These are phyloP conservation scores for Apamea anceps DNA, from an alignment of 2,888 invertebrate species.

Conservation along the genomic window DNA sequence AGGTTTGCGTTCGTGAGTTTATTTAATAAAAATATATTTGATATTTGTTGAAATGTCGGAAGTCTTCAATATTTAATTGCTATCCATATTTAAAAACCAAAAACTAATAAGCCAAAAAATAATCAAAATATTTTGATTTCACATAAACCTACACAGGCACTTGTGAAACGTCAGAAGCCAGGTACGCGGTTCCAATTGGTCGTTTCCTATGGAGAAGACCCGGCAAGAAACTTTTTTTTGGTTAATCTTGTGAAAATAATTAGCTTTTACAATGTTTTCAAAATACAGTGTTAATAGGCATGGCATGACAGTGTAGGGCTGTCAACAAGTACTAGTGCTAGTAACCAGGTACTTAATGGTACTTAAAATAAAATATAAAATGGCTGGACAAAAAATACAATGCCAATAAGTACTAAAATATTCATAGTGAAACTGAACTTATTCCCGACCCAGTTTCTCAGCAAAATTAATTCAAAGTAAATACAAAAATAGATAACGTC, in stretches of 20 bases:
- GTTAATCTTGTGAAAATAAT: background rate
- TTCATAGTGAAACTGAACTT: slow-evolving; percentile 34
- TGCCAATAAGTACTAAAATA: slow-evolving; percentile 5
- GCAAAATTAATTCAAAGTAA: slow-evolving; percentile 59
- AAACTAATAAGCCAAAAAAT: too few species aligned
- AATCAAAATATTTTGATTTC: background rate
- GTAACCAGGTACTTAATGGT: background rate
- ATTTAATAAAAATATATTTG: background rate
- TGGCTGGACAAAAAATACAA: background rate
- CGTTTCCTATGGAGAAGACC: background rate
- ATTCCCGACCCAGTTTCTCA: slow-evolving; percentile 22
- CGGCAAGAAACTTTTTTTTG: background rate
- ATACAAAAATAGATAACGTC: slow-evolving; percentile 63
- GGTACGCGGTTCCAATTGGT: background rate
- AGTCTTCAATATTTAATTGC: background rate
- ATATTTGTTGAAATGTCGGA: background rate
- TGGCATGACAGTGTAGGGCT: background rate
- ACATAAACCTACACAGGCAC: background rate
- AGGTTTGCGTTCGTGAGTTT: background rate
- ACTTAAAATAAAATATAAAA: background rate
- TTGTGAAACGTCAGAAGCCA: background rate
- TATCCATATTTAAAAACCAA: background rate
- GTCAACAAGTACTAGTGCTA: background rate
- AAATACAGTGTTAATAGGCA: background rate
- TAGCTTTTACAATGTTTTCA: background rate